Evolutionary conservation across 2,797 vertebrate genomes (phyloP).

Genomic region (Rallus crepitans): DNA sequence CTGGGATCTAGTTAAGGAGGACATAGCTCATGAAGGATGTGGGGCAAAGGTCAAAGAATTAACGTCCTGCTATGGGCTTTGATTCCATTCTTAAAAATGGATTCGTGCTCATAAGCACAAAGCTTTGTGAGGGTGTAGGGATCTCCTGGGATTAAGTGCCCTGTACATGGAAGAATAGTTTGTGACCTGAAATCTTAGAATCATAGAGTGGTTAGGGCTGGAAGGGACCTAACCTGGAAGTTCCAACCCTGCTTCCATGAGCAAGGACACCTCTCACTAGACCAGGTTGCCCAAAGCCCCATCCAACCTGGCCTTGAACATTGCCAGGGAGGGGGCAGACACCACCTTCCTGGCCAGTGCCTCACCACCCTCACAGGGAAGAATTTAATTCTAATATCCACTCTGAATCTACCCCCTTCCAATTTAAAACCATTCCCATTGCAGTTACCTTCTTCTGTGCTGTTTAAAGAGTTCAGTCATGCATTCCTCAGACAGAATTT

Average conservation of each 20-base stretch:
- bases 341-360: too few species aligned
- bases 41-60: not conserved
- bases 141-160: not conserved
- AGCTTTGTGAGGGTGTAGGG: not conserved
- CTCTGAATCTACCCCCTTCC: too few species aligned
- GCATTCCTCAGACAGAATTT: not conserved
- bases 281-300: too few species aligned
- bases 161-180: not conserved
- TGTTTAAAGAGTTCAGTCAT: not conserved
- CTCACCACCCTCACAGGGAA: too few species aligned
- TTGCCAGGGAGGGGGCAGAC: too few species aligned
- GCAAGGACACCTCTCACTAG: too few species aligned
- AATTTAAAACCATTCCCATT: not conserved
- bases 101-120: not conserved
- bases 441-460: not conserved
- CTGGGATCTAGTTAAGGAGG: not conserved
- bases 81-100: not conserved
- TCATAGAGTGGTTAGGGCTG: too few species aligned
- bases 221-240: too few species aligned
- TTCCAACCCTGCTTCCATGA: too few species aligned
- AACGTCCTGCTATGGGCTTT: not conserved
- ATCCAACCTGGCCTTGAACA: too few species aligned
- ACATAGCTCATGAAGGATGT: not conserved
- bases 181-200: not conserved
- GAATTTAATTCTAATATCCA: too few species aligned